These are phyloP conservation scores for Dipodomys ordii DNA, from an alignment of 2,113 vertebrate genomes.

Conservation along the genomic window DNA sequence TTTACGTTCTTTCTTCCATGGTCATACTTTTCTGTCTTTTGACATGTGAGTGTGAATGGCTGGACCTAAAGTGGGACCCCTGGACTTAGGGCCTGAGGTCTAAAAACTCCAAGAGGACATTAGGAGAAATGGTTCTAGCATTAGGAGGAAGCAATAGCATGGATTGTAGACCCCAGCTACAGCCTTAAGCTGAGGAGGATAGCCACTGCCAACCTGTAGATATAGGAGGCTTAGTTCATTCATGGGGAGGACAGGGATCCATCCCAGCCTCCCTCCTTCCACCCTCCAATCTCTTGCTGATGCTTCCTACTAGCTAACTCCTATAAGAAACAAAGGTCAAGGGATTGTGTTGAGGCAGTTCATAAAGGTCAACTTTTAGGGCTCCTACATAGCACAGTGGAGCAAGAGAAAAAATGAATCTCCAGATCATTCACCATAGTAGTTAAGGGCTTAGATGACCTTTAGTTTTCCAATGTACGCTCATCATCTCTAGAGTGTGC, in stretches of 20 bases:
- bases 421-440: rapidly evolving
- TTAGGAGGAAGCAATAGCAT: background rate
- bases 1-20: too few relatives aligned
- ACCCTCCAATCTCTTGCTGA: background rate
- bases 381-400: background rate
- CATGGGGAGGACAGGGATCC: background rate
- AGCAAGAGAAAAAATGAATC: background rate
- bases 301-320: background rate
- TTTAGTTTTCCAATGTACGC: background rate
- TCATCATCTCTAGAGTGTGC: background rate
- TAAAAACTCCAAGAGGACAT: too few relatives aligned
- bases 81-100: too few relatives aligned
- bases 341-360: background rate
- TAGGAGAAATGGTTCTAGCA: background rate
- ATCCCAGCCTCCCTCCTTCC: background rate
- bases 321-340: background rate
- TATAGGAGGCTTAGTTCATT: background rate
- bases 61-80: too few relatives aligned
- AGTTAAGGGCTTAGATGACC: background rate
- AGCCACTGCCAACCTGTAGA: background rate
- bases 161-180: background rate
- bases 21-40: too few relatives aligned
- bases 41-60: too few relatives aligned
- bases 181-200: background rate
- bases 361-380: background rate